A percentile compares a stretch with the other conserved stretches of the same genome.
Evolutionary conservation across 2,888 invertebrate species (phyloP).

Genomic region (Chalcis sispes): DNA sequence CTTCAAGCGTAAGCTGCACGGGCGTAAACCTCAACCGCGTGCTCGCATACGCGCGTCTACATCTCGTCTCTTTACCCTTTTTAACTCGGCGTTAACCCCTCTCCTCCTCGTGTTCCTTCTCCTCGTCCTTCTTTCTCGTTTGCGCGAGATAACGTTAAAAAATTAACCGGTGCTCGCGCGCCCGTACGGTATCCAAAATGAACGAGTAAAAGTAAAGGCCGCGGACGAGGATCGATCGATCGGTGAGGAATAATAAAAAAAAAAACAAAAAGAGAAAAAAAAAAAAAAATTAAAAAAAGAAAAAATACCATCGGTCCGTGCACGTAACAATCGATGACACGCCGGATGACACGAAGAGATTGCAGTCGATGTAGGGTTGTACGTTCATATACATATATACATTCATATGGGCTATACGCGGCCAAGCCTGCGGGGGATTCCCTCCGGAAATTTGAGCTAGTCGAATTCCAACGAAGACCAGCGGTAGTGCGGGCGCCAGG

Average conservation of each 20-base stretch:
- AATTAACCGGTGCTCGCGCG: too few relatives aligned
- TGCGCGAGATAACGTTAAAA: too few relatives aligned
- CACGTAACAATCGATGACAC: conserved; percentile 37
- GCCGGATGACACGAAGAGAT: conserved; percentile 21
- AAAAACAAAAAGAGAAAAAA: neutral
- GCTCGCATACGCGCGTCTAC: neutral
- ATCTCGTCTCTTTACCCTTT: neutral
- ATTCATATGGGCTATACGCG: neutral
- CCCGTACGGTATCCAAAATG: too few relatives aligned
- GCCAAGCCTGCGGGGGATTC: conserved; percentile 36
- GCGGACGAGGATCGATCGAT: too few relatives aligned
- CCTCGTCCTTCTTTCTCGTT: too few relatives aligned
- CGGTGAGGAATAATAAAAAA: neutral
- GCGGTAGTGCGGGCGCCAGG: conserved; percentile 40
- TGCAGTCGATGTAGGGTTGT: neutral
- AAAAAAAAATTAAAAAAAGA: neutral
- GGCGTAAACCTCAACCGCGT: conserved; percentile 1
- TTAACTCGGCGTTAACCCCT: neutral
- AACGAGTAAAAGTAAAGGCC: too few relatives aligned
- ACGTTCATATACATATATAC: too few relatives aligned
- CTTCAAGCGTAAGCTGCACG: neutral
- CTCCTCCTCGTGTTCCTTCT: too few relatives aligned
- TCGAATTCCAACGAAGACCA: conserved; percentile 50
- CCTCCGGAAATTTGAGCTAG: conserved; percentile 54
- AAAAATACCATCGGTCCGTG: neutral